Evolutionary conservation across 1,140 invertebrate genomes (phyloP).

Genomic region (Drosophila subpulchrella): DNA sequence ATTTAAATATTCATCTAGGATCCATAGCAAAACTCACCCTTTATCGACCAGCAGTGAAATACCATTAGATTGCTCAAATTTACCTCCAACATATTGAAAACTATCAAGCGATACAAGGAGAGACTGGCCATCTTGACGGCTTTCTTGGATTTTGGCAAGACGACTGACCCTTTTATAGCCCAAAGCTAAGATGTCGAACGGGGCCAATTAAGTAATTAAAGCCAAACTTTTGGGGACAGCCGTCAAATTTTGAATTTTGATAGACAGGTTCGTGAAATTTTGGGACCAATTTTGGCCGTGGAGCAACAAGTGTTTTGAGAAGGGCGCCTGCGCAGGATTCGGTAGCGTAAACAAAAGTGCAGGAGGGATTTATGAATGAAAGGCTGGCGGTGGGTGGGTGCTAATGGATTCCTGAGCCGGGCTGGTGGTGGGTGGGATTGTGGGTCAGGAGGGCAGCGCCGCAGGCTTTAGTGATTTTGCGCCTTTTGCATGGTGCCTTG

Average conservation of each 20-base stretch:
- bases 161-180: conserved; percentile 50
- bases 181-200: neutral
- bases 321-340: conserved; percentile 61
- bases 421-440: conserved; percentile 8
- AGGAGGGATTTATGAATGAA: conserved; percentile 75
- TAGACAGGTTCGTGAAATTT: conserved; percentile 32
- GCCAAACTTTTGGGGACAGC: conserved; percentile 46
- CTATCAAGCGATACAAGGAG: conserved; percentile 56
- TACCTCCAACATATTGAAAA: conserved; percentile 65
- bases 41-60: conserved; percentile 71
- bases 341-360: conserved; percentile 64
- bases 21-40: conserved; percentile 24
- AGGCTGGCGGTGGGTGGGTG: conserved; percentile 29
- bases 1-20: neutral
- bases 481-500: conserved; percentile 66
- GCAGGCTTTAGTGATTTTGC: conserved; percentile 71
- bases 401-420: conserved; percentile 70
- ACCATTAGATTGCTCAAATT: conserved; percentile 55
- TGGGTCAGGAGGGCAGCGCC: conserved; percentile 39
- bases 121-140: conserved; percentile 35
- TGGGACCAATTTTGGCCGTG: conserved; percentile 3
- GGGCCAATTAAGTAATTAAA: conserved; percentile 56
- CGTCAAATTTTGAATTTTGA: conserved; percentile 35
- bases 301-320: conserved; percentile 13
- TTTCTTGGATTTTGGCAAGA: conserved; percentile 4